Percentiles rank a stretch among this genome's conserved stretches.
Conservation (phyloP, 2,888 invertebrate species). For the Crepidodera aurea region DNA sequence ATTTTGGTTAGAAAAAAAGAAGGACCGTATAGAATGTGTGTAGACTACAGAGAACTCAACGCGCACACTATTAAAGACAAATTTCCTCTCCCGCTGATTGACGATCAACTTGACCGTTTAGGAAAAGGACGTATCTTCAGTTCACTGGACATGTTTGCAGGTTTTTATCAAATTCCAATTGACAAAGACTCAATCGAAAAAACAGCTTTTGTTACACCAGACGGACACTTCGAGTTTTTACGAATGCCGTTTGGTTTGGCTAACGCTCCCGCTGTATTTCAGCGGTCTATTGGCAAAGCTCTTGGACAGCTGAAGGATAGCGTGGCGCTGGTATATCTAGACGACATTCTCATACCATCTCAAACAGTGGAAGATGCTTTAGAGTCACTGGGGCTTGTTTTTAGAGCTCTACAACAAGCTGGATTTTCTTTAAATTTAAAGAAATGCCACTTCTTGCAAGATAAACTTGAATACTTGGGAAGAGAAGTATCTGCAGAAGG, state of each 20-base stretch:
- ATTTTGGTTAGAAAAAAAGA: conserved; percentile 38
- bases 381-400: too few relatives aligned
- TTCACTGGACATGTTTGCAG: conserved; percentile 8
- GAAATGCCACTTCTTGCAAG: too few relatives aligned
- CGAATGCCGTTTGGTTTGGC: conserved; percentile 48
- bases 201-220: conserved; percentile 52
- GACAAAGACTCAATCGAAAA: conserved; percentile 41
- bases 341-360: conserved; percentile 25
- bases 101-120: background rate
- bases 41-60: conserved; percentile 39
- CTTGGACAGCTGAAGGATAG: conserved; percentile 30
- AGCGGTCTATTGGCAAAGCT: conserved; percentile 33
- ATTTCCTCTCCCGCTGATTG: conserved; percentile 22
- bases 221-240: conserved; percentile 52
- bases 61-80: conserved; percentile 27
- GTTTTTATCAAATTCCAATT: conserved; percentile 20
- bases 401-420: too few relatives aligned
- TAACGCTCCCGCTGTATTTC: conserved; percentile 41
- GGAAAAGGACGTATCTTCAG: conserved; percentile 42
- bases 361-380: conserved; percentile 37
- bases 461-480: too few relatives aligned
- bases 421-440: too few relatives aligned
- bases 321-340: conserved; percentile 33
- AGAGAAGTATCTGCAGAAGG: too few relatives aligned
- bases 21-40: conserved; percentile 34